These are phyloP conservation scores for Platysternon megacephalum DNA, from an alignment of 2,113 vertebrate species.

Conservation along the genomic window DNA sequence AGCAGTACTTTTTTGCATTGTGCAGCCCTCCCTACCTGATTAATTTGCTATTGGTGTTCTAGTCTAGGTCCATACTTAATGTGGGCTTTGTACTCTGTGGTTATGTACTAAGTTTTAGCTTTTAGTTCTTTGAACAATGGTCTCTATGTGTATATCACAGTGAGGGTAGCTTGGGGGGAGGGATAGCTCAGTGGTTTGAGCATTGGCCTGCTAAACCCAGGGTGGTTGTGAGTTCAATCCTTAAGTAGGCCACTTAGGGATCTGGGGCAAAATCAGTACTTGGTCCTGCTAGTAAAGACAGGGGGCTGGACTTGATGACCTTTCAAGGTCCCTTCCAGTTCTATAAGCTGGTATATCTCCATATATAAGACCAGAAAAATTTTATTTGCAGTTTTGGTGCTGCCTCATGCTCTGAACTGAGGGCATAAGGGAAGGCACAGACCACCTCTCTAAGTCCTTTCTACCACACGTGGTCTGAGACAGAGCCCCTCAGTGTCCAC, in stretches of 20 bases:
- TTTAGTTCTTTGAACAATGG: neutral
- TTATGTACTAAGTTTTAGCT: neutral
- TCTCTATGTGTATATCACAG: neutral
- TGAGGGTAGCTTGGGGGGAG: too few species aligned
- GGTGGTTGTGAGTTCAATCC: too few species aligned
- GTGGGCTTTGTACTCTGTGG: neutral
- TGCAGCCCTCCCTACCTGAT: neutral
- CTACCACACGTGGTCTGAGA: neutral
- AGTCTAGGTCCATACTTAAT: neutral
- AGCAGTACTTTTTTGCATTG: neutral
- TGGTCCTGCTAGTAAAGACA: too few species aligned
- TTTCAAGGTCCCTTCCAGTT: too few species aligned
- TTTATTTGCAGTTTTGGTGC: neutral
- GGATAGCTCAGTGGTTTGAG: too few species aligned
- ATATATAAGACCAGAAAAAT: neutral
- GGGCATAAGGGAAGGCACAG: neutral
- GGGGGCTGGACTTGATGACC: too few species aligned
- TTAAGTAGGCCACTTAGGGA: too few species aligned
- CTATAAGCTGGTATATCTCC: too few species aligned
- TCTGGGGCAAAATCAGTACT: too few species aligned
- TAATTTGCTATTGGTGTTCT: neutral
- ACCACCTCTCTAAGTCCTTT: neutral
- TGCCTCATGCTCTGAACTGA: neutral
- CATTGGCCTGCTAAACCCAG: too few species aligned
- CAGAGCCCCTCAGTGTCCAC: neutral